These are phyloP conservation scores for Micoletzkya japonica DNA, from an alignment of 2,888 invertebrate species.

Conservation along the genomic window DNA sequence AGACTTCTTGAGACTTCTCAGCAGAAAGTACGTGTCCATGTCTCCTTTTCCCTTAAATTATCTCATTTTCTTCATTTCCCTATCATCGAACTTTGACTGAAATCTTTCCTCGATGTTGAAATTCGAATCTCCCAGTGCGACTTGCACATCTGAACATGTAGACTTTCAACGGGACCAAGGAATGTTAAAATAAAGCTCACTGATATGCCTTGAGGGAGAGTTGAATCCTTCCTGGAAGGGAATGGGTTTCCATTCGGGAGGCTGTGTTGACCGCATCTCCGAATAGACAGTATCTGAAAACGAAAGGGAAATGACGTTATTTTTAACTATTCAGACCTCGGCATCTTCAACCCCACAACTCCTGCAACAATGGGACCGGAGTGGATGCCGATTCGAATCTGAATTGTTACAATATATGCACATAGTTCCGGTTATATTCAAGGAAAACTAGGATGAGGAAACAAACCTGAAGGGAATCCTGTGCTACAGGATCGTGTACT, in stretches of 20 bases:
- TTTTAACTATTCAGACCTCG: slow-evolving; percentile 32
- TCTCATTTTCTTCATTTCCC: not conserved
- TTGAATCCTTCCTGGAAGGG: slow-evolving; percentile 50
- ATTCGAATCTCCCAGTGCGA: slow-evolving; percentile 54
- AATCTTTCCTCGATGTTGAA: slow-evolving; percentile 50
- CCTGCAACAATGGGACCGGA: slow-evolving; percentile 54
- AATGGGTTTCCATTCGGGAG: slow-evolving; percentile 48
- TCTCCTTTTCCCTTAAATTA: slow-evolving; percentile 41
- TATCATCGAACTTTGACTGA: slow-evolving; percentile 49
- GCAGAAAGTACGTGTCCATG: slow-evolving; percentile 58
- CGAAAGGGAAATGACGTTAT: not conserved
- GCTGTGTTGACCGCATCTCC: slow-evolving; percentile 55
- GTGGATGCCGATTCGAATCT: slow-evolving; percentile 47
- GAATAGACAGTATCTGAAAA: slow-evolving; percentile 47
- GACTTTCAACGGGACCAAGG: too few relatives aligned
- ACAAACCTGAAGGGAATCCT: slow-evolving; percentile 32
- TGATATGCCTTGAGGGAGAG: slow-evolving; percentile 32
- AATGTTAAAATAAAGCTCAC: slow-evolving; percentile 23
- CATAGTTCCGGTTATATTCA: not conserved
- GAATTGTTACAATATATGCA: not conserved
- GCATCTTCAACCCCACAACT: slow-evolving; percentile 53
- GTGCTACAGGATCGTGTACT: slow-evolving; percentile 50
- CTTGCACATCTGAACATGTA: slow-evolving; percentile 47
- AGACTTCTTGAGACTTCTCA: slow-evolving; percentile 52
- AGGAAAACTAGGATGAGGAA: not conserved